Conservation (phyloP, 1,140 invertebrate genomes). For the Bombus turneri region DNA sequence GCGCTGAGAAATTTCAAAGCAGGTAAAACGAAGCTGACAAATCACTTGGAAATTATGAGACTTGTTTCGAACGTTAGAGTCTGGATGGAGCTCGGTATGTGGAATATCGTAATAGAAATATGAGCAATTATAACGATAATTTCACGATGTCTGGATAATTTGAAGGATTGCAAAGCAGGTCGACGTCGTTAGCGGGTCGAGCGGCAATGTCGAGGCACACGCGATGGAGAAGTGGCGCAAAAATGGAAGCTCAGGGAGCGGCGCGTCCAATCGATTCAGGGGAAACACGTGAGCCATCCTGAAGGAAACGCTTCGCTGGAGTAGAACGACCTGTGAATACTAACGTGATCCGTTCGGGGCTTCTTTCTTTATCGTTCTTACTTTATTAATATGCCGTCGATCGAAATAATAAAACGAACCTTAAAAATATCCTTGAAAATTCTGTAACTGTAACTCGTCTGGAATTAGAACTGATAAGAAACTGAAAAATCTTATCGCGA, state of each 20-base stretch:
- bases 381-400: neutral
- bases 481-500: too few species aligned
- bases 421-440: neutral
- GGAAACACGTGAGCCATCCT: slow-evolving; percentile 17
- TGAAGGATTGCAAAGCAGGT: neutral
- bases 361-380: neutral
- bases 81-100: neutral
- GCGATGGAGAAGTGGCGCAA: slow-evolving; percentile 22
- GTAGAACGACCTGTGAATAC: slow-evolving; percentile 4
- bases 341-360: neutral
- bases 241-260: slow-evolving; percentile 36
- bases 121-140: neutral
- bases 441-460: neutral
- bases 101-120: neutral
- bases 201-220: slow-evolving; percentile 10
- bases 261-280: slow-evolving; percentile 28
- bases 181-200: slow-evolving; percentile 25
- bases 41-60: neutral
- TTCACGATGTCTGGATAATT: neutral
- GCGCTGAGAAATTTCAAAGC: too few species aligned
- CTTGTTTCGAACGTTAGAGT: neutral
- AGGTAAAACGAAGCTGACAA: too few species aligned
- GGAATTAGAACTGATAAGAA: too few species aligned
- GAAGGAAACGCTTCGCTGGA: neutral
- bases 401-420: neutral